These are phyloP conservation scores for Pristionchus exspectatus DNA, from an alignment of 2,888 invertebrate genomes.

Conservation along the genomic window DNA sequence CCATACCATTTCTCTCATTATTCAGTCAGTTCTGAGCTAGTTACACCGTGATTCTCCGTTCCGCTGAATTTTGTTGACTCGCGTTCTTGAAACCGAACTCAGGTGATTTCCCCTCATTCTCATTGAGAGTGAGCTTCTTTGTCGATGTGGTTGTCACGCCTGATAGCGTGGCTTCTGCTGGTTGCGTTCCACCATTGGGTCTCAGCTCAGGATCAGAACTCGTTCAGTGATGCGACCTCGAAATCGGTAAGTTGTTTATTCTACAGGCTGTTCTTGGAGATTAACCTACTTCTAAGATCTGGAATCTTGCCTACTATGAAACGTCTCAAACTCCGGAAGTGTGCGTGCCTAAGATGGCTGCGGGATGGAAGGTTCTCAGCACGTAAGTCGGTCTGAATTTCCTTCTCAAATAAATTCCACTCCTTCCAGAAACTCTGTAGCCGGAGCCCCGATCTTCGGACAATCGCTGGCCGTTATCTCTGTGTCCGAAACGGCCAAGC, in stretches of 20 bases:
- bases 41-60: not conserved
- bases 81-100: not conserved
- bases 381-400: not conserved
- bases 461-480: not conserved
- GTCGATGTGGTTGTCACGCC: slow-evolving; percentile 46
- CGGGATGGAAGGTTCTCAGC: slow-evolving; percentile 19
- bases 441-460: slow-evolving; percentile 8
- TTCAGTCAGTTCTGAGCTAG: not conserved
- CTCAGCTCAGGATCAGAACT: slow-evolving; percentile 19
- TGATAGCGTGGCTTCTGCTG: slow-evolving; percentile 17
- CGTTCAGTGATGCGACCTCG: not conserved
- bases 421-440: not conserved
- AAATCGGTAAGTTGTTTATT: not conserved
- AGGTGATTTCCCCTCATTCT: slow-evolving; percentile 10
- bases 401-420: too few species aligned
- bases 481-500: not conserved
- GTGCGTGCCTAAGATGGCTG: not conserved
- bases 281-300: not conserved
- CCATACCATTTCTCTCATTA: not conserved
- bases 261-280: too few species aligned
- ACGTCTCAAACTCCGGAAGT: not conserved
- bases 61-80: not conserved
- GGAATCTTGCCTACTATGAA: slow-evolving; percentile 1
- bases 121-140: not conserved
- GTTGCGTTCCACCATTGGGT: not conserved